Percentiles rank a stretch among this genome's conserved stretches.
phyloP scores from a whole-genome alignment of 2,888 invertebrate genomes.

The Alviniconcha strummeri region DNA sequence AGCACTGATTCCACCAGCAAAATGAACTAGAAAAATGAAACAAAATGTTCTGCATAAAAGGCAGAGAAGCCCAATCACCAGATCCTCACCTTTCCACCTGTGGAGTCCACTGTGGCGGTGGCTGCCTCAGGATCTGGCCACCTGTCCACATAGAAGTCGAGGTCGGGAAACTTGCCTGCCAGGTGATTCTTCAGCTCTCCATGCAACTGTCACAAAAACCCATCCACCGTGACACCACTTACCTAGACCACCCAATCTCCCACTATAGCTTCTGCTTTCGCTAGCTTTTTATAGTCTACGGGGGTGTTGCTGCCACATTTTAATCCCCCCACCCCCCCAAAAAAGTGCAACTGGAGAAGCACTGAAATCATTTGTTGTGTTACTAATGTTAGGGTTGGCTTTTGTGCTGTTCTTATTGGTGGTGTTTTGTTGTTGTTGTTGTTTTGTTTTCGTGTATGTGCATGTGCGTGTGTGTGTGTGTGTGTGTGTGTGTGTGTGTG shows the following conservation, averaged over 20 bases:
- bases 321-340: no score
- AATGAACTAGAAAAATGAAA: no score
- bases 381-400: no score
- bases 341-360: no score
- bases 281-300: no score
- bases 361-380: no score
- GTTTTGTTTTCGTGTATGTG: neutral
- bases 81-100: neutral
- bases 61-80: no score
- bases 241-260: no score
- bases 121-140: constrained; percentile 19
- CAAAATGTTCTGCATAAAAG: no score
- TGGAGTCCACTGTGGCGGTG: neutral
- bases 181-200: neutral
- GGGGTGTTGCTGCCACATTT: no score
- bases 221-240: neutral
- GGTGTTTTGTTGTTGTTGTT: neutral
- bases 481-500: neutral
- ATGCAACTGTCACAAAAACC: neutral
- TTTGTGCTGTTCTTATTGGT: neutral
- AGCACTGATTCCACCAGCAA: no score
- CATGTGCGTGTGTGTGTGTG: neutral
- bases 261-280: no score
- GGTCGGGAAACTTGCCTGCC: neutral
- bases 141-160: constrained; percentile 22